These are phyloP conservation scores for Zaprionus davidi DNA, from an alignment of 1,140 invertebrate genomes.

Conservation along the genomic window DNA sequence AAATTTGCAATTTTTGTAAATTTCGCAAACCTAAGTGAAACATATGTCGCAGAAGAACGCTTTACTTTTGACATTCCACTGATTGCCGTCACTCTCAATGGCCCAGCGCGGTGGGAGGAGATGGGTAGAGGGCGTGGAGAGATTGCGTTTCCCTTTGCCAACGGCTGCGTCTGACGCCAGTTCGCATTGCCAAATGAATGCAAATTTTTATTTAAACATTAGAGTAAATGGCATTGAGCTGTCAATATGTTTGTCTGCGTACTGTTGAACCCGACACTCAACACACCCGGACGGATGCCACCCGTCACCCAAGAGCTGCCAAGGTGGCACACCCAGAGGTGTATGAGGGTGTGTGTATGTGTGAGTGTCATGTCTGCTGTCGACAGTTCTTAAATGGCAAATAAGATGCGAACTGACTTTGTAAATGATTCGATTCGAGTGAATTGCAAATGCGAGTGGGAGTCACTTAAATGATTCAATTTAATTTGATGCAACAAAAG, in stretches of 20 bases:
- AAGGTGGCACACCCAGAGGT: constrained; percentile 14
- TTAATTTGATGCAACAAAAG: neutral
- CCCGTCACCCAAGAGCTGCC: constrained; percentile 3
- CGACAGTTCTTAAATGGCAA: constrained; percentile 75
- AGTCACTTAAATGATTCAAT: neutral
- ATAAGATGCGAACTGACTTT: constrained; percentile 56
- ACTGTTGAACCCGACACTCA: constrained; percentile 52
- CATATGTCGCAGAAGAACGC: constrained; percentile 62
- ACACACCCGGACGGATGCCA: neutral
- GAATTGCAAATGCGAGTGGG: neutral
- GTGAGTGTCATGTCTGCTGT: constrained; percentile 47
- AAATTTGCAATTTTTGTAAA: constrained; percentile 75
- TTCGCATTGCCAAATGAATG: constrained; percentile 66
- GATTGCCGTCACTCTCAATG: constrained; percentile 57
- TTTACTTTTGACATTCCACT: constrained; percentile 66
- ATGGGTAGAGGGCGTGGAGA: neutral
- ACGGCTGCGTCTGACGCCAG: constrained; percentile 33
- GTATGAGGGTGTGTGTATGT: constrained; percentile 4
- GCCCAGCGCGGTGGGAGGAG: neutral
- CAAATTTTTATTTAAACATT: constrained; percentile 82
- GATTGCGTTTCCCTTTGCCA: neutral
- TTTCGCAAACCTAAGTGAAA: constrained; percentile 66
- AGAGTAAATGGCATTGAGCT: constrained; percentile 78
- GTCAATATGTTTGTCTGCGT: constrained; percentile 78
- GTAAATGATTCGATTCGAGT: constrained; percentile 52